Evolutionary conservation across 2,113 vertebrate genomes (phyloP).

Genomic region (Numida meleagris): DNA sequence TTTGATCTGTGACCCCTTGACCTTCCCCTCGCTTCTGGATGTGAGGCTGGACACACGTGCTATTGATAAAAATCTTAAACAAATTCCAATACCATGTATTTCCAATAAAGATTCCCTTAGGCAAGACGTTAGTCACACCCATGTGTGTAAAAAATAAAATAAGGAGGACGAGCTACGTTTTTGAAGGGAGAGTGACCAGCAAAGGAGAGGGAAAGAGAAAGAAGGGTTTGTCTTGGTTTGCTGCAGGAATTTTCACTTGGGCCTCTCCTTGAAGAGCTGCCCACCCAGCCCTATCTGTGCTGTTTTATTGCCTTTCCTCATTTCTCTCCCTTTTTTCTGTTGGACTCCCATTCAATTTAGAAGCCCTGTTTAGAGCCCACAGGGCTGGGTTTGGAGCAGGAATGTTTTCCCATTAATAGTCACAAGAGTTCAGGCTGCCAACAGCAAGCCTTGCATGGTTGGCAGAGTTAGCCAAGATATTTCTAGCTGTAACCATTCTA

Average conservation of each 20-base stretch:
- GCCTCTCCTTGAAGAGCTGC: background rate
- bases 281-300: background rate
- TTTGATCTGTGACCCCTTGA: constrained; percentile 78
- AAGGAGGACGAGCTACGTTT: background rate
- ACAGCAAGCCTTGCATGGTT: background rate
- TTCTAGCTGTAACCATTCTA: background rate
- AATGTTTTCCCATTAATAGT: background rate
- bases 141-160: constrained; percentile 60
- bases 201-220: constrained; percentile 52
- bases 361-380: background rate
- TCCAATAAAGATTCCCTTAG: constrained; percentile 73
- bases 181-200: constrained; percentile 1
- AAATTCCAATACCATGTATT: constrained; percentile 68
- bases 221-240: constrained; percentile 49
- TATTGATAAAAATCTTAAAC: constrained; percentile 91
- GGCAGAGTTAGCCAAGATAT: no score
- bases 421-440: background rate
- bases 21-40: constrained; percentile 75
- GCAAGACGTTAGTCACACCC: constrained; percentile 88
- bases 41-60: constrained; percentile 86
- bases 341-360: background rate
- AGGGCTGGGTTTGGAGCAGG: fast-evolving
- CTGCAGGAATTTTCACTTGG: background rate
- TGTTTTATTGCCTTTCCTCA: background rate
- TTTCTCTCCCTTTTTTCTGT: background rate